Evolutionary conservation across 2,888 invertebrate genomes (phyloP).

Genomic region (Epinotia brunnichana): DNA sequence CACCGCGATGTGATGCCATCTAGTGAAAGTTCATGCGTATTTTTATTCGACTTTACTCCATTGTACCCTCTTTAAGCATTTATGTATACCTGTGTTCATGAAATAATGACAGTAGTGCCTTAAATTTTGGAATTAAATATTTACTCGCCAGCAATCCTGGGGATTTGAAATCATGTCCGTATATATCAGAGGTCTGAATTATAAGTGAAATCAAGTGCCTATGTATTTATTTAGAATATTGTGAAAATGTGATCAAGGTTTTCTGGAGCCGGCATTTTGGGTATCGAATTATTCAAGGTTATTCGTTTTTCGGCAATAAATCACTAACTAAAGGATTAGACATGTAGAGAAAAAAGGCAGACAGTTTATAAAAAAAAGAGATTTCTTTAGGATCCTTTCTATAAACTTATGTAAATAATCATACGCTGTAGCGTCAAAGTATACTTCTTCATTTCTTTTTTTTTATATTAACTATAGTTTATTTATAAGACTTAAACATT

Average conservation of each 20-base stretch:
- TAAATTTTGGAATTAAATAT: constrained; percentile 1
- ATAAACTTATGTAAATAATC: not conserved
- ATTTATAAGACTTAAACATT: not conserved
- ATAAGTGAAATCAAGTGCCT: constrained; percentile 10
- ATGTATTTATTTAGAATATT: constrained; percentile 2
- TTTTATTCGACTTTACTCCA: not conserved
- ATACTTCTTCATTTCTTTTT: constrained; percentile 6
- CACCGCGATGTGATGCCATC: not conserved
- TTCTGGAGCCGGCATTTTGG: not conserved
- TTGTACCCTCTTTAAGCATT: not conserved
- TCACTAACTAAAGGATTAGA: not conserved
- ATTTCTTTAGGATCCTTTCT: not conserved
- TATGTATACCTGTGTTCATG: not conserved
- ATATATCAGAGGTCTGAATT: not conserved
- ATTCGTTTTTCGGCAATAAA: not conserved
- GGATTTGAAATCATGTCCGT: not conserved
- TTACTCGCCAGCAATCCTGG: not conserved
- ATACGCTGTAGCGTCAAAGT: not conserved
- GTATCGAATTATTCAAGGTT: not conserved
- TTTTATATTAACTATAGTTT: not conserved
- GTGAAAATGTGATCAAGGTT: not conserved
- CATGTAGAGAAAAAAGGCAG: not conserved
- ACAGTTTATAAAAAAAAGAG: not conserved
- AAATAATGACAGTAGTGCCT: not conserved
- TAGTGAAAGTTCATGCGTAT: not conserved